Base-by-base conservation (phyloP, 2,888 invertebrate genomes). In the Busseola fusca region DNA sequence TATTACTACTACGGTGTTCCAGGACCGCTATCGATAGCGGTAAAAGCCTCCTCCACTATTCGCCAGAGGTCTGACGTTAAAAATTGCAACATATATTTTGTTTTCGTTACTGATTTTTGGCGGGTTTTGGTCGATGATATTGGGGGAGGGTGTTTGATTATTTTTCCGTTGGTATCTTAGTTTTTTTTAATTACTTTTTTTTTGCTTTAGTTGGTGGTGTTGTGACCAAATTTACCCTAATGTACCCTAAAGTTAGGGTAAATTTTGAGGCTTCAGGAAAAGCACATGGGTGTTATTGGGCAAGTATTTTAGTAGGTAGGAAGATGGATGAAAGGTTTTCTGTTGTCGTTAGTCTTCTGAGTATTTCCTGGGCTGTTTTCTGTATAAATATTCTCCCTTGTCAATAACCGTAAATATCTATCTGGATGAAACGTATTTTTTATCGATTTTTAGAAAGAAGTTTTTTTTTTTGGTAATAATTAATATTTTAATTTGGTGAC, bases 201-300 rank as follows among this genome's bases (percentile, higher is more conserved):
- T n/a, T n/a, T n/a, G n/a, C n/a, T n/a, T n/a, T n/a, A n/a, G n/a
- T n/a, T n/a, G n/a, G n/a, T n/a, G n/a, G n/a, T n/a, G n/a, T n/a
- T n/a, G n/a, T n/a, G n/a, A n/a, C n/a, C n/a, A n/a, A n/a, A n/a
- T 57, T 30, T 34, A 45, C 10, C 27, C 37, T 42, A 64, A 74
- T 64, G 30, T 52, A 42, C n/a, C 34, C 59, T 34, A 64, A 80
- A 79, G 56, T 76, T 54, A 30, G 16, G 18, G 66, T 30, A 45
- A 48, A 50, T 80, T 74, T 74, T 62, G 27, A 27, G 62, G 68
- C 45, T 66, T 52, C 62, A 42, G 40, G 25, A 30, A 40, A 57
- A 14, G 62, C 25, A 54, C 42, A 75, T 57, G 56, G 56, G 45
- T 73, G 25, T 75, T 75, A 58, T 76, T 65, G 66, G 74, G 66